These are phyloP conservation scores for Thaumatotibia leucotreta DNA, from an alignment of 1,140 invertebrate species.

Conservation along the genomic window DNA sequence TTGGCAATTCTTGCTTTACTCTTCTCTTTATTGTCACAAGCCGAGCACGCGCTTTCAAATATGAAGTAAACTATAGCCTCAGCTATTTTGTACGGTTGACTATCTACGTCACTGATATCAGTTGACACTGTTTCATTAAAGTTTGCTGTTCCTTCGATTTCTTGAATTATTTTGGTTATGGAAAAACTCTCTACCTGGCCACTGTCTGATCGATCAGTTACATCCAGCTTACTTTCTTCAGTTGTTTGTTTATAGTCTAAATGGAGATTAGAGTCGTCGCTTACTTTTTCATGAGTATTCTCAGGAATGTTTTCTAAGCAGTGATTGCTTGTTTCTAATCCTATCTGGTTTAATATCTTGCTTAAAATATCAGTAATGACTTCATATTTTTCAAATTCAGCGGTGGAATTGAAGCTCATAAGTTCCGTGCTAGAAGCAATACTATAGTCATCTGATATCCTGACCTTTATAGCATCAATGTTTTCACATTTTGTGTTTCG, in stretches of 20 bases:
- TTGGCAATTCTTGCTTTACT: slow-evolving; percentile 26
- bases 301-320: slow-evolving; percentile 6
- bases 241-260: not conserved
- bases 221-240: not conserved
- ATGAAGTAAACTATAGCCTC: slow-evolving; percentile 54
- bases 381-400: slow-evolving; percentile 66
- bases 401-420: slow-evolving; percentile 52
- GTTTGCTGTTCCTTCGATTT: slow-evolving; percentile 39
- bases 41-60: slow-evolving; percentile 44
- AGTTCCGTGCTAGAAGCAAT: slow-evolving; percentile 29
- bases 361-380: slow-evolving; percentile 44
- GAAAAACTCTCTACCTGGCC: slow-evolving; percentile 39
- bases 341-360: slow-evolving; percentile 37
- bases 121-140: slow-evolving; percentile 38
- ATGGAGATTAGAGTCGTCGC: not conserved
- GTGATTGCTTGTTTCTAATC: slow-evolving; percentile 21
- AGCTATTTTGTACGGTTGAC: slow-evolving; percentile 35
- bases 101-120: slow-evolving; percentile 40
- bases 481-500: not conserved
- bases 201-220: not conserved
- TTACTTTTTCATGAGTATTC: slow-evolving; percentile 7
- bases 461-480: not conserved
- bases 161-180: slow-evolving; percentile 48
- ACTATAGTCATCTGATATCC: not conserved
- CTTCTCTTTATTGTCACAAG: slow-evolving; percentile 25